These are phyloP conservation scores for Sciurus vulgaris DNA, from an alignment of 2,797 vertebrate genomes.

Conservation along the genomic window DNA sequence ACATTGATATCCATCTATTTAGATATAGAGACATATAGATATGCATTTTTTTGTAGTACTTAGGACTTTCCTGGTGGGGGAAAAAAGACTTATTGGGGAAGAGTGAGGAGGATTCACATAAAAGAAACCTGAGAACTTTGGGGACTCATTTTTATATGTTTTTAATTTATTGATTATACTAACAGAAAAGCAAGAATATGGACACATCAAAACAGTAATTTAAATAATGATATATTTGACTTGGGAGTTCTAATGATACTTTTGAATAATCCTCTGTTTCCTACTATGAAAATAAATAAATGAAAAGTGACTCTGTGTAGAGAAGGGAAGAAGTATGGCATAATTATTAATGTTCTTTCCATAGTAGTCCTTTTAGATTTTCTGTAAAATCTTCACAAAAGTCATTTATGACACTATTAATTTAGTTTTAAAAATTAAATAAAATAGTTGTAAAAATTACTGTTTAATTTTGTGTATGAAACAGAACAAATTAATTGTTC, in stretches of 20 bases:
- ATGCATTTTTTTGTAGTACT: not conserved
- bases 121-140: not conserved
- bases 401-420: not conserved
- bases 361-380: not conserved
- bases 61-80: not conserved
- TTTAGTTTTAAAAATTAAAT: conserved; percentile 10
- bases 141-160: not conserved
- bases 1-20: not conserved
- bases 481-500: not conserved
- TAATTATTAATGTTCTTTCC: not conserved
- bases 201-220: not conserved
- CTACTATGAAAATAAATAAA: not conserved
- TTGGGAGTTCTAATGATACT: not conserved
- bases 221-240: not conserved
- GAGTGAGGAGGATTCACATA: not conserved
- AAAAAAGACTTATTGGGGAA: not conserved
- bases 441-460: not conserved
- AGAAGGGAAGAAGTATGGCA: not conserved
- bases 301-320: not conserved
- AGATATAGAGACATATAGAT: too few species aligned
- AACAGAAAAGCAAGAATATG: not conserved
- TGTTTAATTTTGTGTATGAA: not conserved
- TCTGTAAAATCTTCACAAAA: not conserved
- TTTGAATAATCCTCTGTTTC: not conserved
- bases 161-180: not conserved